Percentiles rank a stretch among this genome's conserved stretches.
phyloP scores from a whole-genome alignment of 2,113 vertebrate species.

The Cnemophilus loriae region DNA sequence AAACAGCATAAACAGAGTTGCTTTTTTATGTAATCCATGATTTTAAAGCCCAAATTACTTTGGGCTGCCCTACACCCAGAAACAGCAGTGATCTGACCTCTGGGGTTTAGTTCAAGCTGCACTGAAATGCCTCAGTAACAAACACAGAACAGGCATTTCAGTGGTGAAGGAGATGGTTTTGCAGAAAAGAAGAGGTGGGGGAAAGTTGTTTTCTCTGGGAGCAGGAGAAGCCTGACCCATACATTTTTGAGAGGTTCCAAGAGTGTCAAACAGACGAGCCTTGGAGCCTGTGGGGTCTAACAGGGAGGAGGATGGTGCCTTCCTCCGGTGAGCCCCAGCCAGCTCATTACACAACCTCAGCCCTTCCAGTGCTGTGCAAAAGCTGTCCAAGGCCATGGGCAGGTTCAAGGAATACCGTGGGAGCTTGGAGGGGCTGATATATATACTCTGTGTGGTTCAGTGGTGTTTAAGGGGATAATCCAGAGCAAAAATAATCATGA shows the following conservation, averaged over 20 bases:
- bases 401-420: accelerated
- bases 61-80: neutral
- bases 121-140: neutral
- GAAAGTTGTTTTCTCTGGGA: neutral
- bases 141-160: neutral
- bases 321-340: neutral
- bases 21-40: neutral
- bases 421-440: accelerated
- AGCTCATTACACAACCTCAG: neutral
- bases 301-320: neutral
- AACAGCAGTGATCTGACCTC: neutral
- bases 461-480: neutral
- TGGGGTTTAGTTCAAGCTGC: neutral
- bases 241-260: neutral
- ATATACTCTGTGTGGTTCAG: accelerated
- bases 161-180: neutral
- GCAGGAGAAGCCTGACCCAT: neutral
- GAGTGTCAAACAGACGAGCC: neutral
- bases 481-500: accelerated
- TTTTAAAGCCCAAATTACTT: neutral
- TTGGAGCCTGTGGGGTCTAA: neutral
- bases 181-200: neutral
- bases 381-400: neutral
- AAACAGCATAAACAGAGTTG: neutral
- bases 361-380: neutral